Evolutionary conservation across 1,140 invertebrate species (phyloP).

Genomic region (Druon quercuslanigerum): DNA sequence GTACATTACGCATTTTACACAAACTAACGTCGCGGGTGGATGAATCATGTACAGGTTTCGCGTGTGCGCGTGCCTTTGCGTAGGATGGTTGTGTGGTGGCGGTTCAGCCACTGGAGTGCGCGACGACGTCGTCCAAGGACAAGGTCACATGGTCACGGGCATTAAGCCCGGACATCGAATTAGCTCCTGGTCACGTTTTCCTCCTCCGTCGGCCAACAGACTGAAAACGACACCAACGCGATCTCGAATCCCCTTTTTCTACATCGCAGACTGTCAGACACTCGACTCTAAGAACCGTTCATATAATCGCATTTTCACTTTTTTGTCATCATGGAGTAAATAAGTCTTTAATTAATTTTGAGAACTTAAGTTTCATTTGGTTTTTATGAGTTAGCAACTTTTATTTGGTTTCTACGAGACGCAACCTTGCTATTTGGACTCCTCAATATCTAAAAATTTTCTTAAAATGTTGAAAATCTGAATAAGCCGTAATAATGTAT

Average conservation of each 20-base stretch:
- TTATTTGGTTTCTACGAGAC: too few species aligned
- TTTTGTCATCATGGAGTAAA: too few species aligned
- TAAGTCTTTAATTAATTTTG: too few species aligned
- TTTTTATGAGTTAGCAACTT: too few species aligned
- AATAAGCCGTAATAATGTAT: too few species aligned
- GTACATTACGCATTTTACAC: neutral
- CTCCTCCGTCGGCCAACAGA: neutral
- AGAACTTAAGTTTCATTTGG: too few species aligned
- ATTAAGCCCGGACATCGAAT: conserved; percentile 37
- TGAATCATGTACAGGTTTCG: conserved; percentile 1
- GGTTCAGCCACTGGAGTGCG: conserved; percentile 35
- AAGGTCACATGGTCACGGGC: conserved; percentile 64
- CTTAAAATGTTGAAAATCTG: too few species aligned
- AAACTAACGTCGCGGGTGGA: neutral
- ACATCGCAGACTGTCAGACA: neutral
- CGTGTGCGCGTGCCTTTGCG: neutral
- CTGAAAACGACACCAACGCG: neutral
- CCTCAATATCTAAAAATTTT: too few species aligned
- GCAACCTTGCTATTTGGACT: too few species aligned
- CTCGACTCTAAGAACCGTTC: neutral
- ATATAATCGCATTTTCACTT: neutral
- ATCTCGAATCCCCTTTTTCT: neutral
- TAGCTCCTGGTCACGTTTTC: neutral
- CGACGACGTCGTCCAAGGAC: conserved; percentile 59
- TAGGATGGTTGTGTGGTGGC: conserved; percentile 52